Base-by-base conservation (phyloP, 53 echinoderm and acorn worm species). In the Paracentrotus lividus region DNA sequence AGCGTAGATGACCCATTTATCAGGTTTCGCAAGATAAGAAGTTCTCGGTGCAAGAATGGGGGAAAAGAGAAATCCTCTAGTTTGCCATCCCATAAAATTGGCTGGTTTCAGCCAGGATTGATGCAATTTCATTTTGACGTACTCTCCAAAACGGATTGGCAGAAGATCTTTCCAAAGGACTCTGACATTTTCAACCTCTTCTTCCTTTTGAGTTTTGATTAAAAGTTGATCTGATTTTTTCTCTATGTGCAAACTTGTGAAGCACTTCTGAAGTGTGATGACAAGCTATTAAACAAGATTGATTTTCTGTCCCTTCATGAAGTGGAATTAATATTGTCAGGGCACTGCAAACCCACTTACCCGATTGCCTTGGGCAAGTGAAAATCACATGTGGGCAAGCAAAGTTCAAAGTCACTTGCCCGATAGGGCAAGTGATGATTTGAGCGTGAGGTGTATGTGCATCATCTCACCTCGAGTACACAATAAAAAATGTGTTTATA, bases 1-100 rank as follows among this genome's bases (percentile, higher is more conserved):
- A 65, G 60, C 65, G 89, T 89, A 89, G 89, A 89, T 89, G 89
- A 89, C 89, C 89, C 65, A 89, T 89, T 89, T 89, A 89, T 89
- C 89, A 58, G 89, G 89, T 89, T 89, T 89, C 89, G 42, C 65
- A 60, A 59, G 89, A 89, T 89, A 89, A 89, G 89, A 89, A 42
- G 64, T 89, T 65, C 64, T 89, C 16, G 55, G 47, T 86, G 86
- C 52, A 24, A 86, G 86, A 81, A 47, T 47, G 26, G 47, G 20
- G 81, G 81, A 81, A 81, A 81, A 81, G 76, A 81, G 81, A 81
- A 81, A 45, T 81, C 86, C 56, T 86, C 86, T 86, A 34, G 7
- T 86, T 55, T 38, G 86, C 86, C 51, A 85, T 51, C 85, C 85
- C 27, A 85, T 49, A 85, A 86, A 86, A 86, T 86, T 86, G 56